These are phyloP conservation scores for Formica selysi DNA, from an alignment of 1,140 invertebrate genomes.

Conservation along the genomic window DNA sequence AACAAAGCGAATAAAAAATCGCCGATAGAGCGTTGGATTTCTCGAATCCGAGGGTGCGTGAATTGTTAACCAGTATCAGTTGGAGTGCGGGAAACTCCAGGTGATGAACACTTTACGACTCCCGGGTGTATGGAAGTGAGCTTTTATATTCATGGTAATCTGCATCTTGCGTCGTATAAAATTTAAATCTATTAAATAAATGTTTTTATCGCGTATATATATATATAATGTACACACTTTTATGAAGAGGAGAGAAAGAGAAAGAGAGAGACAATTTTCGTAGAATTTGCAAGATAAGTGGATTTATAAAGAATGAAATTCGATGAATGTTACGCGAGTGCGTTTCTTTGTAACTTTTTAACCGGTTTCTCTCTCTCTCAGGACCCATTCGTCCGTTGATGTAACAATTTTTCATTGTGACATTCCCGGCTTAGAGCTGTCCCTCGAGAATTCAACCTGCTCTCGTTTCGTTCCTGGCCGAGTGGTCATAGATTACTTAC, in stretches of 20 bases:
- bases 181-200: conserved; percentile 30
- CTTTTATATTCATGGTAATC: conserved; percentile 47
- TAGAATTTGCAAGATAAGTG: neutral
- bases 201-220: neutral
- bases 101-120: conserved; percentile 54
- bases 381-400: conserved; percentile 53
- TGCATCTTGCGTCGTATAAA: conserved; percentile 23
- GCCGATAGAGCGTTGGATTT: neutral
- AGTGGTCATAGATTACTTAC: conserved; percentile 60
- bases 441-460: conserved; percentile 51
- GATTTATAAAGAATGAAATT: conserved; percentile 20
- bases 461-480: conserved; percentile 53
- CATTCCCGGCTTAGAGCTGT: conserved; percentile 59
- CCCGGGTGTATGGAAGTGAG: conserved; percentile 9
- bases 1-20: neutral
- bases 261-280: neutral
- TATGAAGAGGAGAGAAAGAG: neutral
- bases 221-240: neutral
- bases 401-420: conserved; percentile 60
- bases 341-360: conserved; percentile 51
- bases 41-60: conserved; percentile 18
- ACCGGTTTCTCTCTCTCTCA: conserved; percentile 31
- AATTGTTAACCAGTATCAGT: conserved; percentile 50
- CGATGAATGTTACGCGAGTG: conserved; percentile 29
- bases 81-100: conserved; percentile 32